Evolutionary conservation across 2,113 vertebrate genomes (phyloP), one percentile per base, ranked within the genome.

Genomic region (Motacilla tschutschensis): DNA sequence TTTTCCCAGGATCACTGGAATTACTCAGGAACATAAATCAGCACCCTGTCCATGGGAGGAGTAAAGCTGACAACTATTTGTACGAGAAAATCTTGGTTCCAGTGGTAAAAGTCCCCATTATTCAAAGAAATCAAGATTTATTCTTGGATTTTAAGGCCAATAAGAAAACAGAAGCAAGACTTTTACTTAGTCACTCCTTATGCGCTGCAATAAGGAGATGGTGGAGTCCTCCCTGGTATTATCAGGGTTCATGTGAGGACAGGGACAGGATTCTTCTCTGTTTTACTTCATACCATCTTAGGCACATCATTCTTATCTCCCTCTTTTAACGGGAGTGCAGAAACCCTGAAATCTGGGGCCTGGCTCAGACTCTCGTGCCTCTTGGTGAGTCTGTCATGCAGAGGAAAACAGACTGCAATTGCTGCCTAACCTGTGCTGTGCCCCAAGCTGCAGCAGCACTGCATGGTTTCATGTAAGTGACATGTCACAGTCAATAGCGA

Each of bases 391-490:
- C 51, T 83, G 57, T 40, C 84, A 70, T 6, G 2, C 36, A 53
- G 75, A 79, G 15, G 57, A 28, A 51, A 73, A 63, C 1, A 0
- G 36, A 57, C 71, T 75, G 76, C 58, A 48, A 16, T 62, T 72
- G 62, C 85, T 90, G 53, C 58, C 65, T 14, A 87, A 78, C 54
- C 88, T 78, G 8, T 17, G 60, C 58, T 36, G 88, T 40, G 83
- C 60, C 84, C 88, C 65, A 26, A 63, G 93, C 76, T 72, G 80
- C 81, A 74, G 85, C 8, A 84, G 57, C 77, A 38, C 70, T 54
- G 77, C 75, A 66, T 65, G 79, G 83, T 14, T 77, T 85, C 90
- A 40, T 70, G 79, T 82, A 92, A 85, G 84, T 78, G 91, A 58
- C 85, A 55, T 65, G 79, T 91, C 85, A 76, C 64, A 85, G 67